phyloP scores from a whole-genome alignment of 2,797 vertebrate genomes.

The Intellagama lesueurii region DNA sequence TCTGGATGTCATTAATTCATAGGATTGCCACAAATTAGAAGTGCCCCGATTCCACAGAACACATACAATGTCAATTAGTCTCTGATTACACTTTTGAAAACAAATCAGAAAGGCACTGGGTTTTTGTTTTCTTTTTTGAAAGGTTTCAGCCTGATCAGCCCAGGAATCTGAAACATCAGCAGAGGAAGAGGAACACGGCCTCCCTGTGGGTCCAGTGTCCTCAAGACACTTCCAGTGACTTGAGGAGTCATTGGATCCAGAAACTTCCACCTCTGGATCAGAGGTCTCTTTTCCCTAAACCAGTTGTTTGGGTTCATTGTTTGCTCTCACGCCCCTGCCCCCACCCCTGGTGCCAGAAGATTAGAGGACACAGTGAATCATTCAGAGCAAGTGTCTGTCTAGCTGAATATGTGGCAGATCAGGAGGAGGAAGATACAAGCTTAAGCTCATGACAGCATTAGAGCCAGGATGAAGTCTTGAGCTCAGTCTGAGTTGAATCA shows the following conservation, averaged over 20 bases:
- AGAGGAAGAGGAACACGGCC: not conserved
- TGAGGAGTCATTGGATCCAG: not conserved
- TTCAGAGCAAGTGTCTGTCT: not conserved
- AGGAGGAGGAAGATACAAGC: not conserved
- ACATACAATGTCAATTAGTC: too few species aligned
- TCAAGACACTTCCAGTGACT: not conserved
- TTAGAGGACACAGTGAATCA: not conserved
- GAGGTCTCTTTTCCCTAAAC: not conserved
- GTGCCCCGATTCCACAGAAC: too few species aligned
- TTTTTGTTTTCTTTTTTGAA: not conserved
- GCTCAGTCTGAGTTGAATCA: not conserved
- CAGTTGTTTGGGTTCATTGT: too few species aligned
- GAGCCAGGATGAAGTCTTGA: not conserved
- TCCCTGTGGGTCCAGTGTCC: not conserved
- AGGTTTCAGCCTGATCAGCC: not conserved
- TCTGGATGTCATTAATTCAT: too few species aligned
- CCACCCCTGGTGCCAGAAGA: not conserved
- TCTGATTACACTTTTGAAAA: not conserved
- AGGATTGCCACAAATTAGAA: too few species aligned
- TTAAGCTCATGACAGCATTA: not conserved
- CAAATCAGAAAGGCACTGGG: constrained; percentile 3
- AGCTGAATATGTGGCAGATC: not conserved
- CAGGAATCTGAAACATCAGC: not conserved
- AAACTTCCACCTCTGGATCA: not conserved
- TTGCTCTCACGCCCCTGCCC: too few species aligned